Evolutionary conservation across 2,113 vertebrate species (phyloP), one percentile per base, ranked within the genome.

Genomic region (Chroicocephalus ridibundus): DNA sequence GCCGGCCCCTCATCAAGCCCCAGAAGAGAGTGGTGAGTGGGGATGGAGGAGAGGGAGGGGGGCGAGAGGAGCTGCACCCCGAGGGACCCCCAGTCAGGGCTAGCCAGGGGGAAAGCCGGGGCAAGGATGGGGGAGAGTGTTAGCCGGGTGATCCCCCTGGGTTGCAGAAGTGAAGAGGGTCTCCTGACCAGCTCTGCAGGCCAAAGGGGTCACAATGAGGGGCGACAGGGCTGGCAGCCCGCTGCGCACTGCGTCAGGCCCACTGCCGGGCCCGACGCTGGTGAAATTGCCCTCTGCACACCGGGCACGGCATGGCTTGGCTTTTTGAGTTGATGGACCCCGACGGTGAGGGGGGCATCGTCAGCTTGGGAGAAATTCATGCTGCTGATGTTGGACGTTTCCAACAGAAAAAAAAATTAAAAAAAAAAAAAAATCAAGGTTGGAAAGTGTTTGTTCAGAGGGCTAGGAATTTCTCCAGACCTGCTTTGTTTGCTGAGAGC

Each of bases 1-100:
- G 99, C 97, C 98, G 99, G 91, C 99, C 99, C 86, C 99, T 99
- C 97, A 99, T 99, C 98, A 99, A 99, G 97, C 99, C 99, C 20
- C 99, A 99, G 97, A 99, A 99, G 97, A 98, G 99, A 97, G 99
- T 99, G 99, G 99, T 99, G 96, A 99, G 99, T 98, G 49, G 32
- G 49, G 49, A 77, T 18, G 16, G 54, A n/a, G 32, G 55, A 26
- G 26, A 71, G 74, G 5, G 19, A 34, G 40, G 10, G 3, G 13
- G 15, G 5, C 0, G 2, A 72, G 38, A 44, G 29, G 34, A 34
- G 4, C 22, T 71, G 64, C 0, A 1, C 11, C 32, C 34, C 10
- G 4, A 54, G 42, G 42, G 38, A 20, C 10, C 21, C 10, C 16
- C 55, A 6, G 13, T 15, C 27, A 36, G 60, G 0, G 0, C 36